These are phyloP conservation scores for Brachionus angularis DNA, from an alignment of 1,140 invertebrate species.

Conservation along the genomic window DNA sequence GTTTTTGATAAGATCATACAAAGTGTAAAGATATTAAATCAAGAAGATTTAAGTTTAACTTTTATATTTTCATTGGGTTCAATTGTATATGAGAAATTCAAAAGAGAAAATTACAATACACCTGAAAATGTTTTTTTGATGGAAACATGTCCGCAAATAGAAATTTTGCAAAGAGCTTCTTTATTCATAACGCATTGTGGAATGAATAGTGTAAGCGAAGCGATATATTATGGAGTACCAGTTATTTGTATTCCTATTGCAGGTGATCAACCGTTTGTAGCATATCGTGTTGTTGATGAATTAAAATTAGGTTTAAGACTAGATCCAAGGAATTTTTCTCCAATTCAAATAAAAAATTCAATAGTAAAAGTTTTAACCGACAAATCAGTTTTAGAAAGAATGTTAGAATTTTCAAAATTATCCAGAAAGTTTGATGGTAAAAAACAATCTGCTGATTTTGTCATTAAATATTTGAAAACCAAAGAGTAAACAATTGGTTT, in stretches of 20 bases:
- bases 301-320: constrained; percentile 25
- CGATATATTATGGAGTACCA: constrained; percentile 72
- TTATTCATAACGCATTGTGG: constrained; percentile 78
- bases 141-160: constrained; percentile 50
- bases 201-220: constrained; percentile 72
- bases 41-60: neutral
- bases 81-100: neutral
- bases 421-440: constrained; percentile 15
- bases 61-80: neutral
- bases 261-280: constrained; percentile 52
- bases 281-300: constrained; percentile 21
- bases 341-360: neutral
- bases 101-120: neutral
- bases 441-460: neutral
- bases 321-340: neutral
- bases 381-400: neutral
- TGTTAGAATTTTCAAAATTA: neutral
- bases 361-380: constrained; percentile 17
- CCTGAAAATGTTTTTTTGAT: constrained; percentile 3
- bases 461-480: neutral
- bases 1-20: constrained; percentile 40
- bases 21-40: too few species aligned
- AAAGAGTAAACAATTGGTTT: too few species aligned
- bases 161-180: constrained; percentile 30
- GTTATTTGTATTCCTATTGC: constrained; percentile 68